Evolutionary conservation across 2,113 vertebrate genomes (phyloP), one percentile per base, ranked within the genome.

Genomic region (Danio rerio): DNA sequence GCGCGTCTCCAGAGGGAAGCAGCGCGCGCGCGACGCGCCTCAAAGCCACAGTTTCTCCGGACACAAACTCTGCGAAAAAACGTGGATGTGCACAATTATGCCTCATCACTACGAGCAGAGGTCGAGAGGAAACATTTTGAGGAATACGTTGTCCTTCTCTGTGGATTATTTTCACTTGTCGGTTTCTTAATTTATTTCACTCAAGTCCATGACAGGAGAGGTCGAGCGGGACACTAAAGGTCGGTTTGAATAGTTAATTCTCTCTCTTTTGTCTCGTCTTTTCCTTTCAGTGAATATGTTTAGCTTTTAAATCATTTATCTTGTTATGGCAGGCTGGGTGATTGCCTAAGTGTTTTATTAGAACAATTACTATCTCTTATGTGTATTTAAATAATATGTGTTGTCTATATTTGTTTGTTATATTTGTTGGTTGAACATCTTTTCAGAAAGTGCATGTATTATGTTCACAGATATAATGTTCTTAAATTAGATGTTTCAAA

Each of bases 191-290:
- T 78, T 61, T 31, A 58, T 55, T 7, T 40, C 76, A 47, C 81
- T 62, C 58, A 85, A 83, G 82, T 89, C 88, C 91, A 91, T 91
- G 91, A 90, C 86, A 86, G 88, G 82, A 59, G 75, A 87, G 81
- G 55, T 73, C 71, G 76, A 78, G 40, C 82, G 61, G 82, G 80
- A 83, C 76, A 45, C 77, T 81, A 71, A 84, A 90, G 90, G 91
- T 92, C 85, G 83, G 78, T 11, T 47, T 20, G 3, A 6, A 6
- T 49, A 11, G 12, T 62, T 40, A 0, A 5, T 45, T 0, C 7
- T 12, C 7, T 72, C 13, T 20, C 7, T 7, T 3, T 15, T 40
- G 7, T 40, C 6, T n/a, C 12, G 61, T 31, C 11, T 15, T 45
- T 1, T 6, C n/a, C 9, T 71, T 5, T 7, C 5, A 52, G 11